A percentile compares a stretch with the other conserved stretches of the same genome.
Conservation (phyloP, 2,888 invertebrate species). For the Drosophila pseudotakahashii region DNA sequence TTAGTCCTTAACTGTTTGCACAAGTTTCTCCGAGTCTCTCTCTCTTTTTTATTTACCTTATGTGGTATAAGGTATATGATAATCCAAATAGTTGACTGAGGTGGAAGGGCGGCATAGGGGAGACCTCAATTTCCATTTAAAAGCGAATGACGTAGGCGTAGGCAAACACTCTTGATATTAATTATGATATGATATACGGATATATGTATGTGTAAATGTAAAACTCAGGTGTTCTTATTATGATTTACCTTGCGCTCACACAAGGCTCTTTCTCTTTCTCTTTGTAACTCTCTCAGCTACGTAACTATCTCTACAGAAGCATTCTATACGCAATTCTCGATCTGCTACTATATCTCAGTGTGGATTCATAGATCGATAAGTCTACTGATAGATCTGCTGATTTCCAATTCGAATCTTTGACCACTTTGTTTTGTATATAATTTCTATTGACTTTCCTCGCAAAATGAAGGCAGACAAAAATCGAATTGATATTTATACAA, state of each 20-base stretch:
- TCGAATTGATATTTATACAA: slow-evolving; percentile 47
- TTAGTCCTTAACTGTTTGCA: slow-evolving; percentile 33
- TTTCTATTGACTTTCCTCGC: slow-evolving; percentile 50
- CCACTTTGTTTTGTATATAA: slow-evolving; percentile 72
- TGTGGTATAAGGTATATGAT: neutral
- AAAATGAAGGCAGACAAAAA: slow-evolving; percentile 59
- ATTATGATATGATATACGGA: slow-evolving; percentile 11
- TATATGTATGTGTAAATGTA: slow-evolving; percentile 33
- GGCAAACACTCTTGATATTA: slow-evolving; percentile 34
- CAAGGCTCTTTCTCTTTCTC: slow-evolving; percentile 36
- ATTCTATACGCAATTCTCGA: slow-evolving; percentile 26
- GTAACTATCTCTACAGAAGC: slow-evolving; percentile 27
- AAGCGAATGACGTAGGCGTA: slow-evolving; percentile 19
- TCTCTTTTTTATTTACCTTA: slow-evolving; percentile 20
- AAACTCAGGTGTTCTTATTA: slow-evolving; percentile 74
- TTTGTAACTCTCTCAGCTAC: slow-evolving; percentile 17
- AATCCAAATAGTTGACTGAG: slow-evolving; percentile 35
- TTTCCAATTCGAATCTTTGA: slow-evolving; percentile 42
- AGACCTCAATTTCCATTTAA: slow-evolving; percentile 37
- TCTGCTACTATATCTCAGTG: slow-evolving; percentile 18
- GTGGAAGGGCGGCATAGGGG: neutral
- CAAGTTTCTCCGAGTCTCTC: slow-evolving; percentile 29
- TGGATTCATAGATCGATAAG: neutral
- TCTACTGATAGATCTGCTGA: slow-evolving; percentile 1
- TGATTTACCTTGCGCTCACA: slow-evolving; percentile 50